These are phyloP conservation scores for Himalopsyche kuldschensis DNA, from an alignment of 2,888 invertebrate genomes.

Conservation along the genomic window DNA sequence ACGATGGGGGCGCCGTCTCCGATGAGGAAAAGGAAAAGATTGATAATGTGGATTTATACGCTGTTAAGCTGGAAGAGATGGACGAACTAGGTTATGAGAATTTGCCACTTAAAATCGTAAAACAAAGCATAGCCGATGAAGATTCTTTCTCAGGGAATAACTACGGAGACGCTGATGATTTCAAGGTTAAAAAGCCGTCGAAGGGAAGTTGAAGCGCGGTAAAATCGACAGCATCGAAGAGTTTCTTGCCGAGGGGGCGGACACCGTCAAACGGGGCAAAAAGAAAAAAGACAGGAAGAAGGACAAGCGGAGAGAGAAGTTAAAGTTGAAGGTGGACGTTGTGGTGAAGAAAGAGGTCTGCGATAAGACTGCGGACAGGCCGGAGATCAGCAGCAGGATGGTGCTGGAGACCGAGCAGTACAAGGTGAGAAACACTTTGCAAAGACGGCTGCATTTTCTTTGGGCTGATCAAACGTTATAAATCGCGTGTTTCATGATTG, in stretches of 20 bases:
- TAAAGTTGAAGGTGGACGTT: background rate
- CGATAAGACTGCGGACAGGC: background rate
- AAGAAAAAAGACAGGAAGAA: conserved; percentile 3
- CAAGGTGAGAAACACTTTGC: conserved; percentile 33
- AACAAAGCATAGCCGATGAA: background rate
- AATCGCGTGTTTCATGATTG: background rate
- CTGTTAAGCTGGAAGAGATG: background rate
- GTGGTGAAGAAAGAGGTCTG: background rate
- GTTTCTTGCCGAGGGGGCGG: background rate
- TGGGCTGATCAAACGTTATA: too few species aligned
- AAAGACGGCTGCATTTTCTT: too few species aligned
- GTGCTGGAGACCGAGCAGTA: conserved; percentile 56
- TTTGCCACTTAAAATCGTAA: background rate
- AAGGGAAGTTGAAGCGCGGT: background rate
- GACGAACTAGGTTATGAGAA: background rate
- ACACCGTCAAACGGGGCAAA: background rate
- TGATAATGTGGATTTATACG: background rate
- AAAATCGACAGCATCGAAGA: background rate
- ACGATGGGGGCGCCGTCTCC: background rate
- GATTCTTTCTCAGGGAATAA: background rate
- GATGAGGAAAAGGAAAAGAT: background rate
- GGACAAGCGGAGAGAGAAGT: background rate
- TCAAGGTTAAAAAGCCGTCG: background rate
- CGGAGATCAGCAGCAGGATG: conserved; percentile 51
- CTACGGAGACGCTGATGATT: background rate